Conservation (phyloP, 2,797 vertebrate genomes). For the Muraenolepis orangiensis region DNA sequence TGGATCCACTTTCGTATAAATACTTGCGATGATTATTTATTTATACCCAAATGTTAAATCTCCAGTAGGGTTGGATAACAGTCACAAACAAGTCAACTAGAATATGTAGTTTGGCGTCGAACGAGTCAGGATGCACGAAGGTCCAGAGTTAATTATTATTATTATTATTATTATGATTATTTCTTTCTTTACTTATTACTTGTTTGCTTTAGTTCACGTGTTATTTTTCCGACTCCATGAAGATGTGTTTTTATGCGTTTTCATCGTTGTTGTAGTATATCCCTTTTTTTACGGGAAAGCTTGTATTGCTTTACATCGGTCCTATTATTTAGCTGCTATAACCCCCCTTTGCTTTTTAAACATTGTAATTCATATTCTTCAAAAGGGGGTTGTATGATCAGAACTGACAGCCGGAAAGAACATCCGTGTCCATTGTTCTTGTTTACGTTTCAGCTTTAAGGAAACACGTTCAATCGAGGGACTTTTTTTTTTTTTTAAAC, state of each 20-base stretch:
- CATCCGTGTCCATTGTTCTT: slow-evolving; percentile 7
- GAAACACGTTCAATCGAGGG: too few species aligned
- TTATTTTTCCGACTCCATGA: neutral
- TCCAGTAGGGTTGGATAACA: neutral
- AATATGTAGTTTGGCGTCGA: neutral
- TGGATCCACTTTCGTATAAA: too few species aligned
- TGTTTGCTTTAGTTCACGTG: neutral
- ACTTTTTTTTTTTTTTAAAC: too few species aligned
- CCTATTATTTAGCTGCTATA: neutral
- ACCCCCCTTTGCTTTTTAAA: neutral
- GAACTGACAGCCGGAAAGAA: slow-evolving; percentile 3
- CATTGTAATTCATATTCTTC: neutral
- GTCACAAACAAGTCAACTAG: neutral
- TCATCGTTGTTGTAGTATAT: neutral
- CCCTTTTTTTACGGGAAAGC: neutral
- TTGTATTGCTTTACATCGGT: neutral
- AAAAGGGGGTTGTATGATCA: neutral
- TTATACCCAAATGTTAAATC: too few species aligned
- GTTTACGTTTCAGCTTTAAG: too few species aligned
- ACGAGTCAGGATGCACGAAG: neutral
- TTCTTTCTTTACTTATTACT: neutral
- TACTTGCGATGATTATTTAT: too few species aligned
- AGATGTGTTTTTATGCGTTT: neutral
- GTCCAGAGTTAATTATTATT: neutral
- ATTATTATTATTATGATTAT: too few species aligned